Evolutionary conservation across 2,888 invertebrate species (phyloP), one percentile per base, ranked within the genome.

Genomic region (Melikaiella ostensackeni): DNA sequence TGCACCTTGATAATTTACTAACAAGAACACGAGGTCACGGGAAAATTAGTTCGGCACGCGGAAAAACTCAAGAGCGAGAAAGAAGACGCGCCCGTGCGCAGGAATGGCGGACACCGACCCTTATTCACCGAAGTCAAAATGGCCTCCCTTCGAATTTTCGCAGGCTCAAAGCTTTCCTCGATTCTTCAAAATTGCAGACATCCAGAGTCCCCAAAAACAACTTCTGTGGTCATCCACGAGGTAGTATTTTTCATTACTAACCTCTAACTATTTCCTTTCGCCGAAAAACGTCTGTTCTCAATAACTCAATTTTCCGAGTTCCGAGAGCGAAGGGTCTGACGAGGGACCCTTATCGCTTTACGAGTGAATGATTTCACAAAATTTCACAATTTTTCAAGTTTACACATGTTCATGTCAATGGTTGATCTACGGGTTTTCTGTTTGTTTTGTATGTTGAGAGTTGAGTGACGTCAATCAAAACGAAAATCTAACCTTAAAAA

Each of bases 81-180:
- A 86, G 83, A 88, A 89, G 90, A 90, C 90, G 90, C 90, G 88
- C 89, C 88, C 89, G 89, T 87, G 88, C 86, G 86, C 89, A 86
- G 86, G 88, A 90, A 90, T 90, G 90, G 89, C 89, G 86, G 87
- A 84, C 83, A 86, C 84, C 89, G 89, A 89, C 90, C 89, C 89
- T 89, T 88, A 88, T 88, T 89, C 88, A 89, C 84, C 83, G 79
- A 84, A 86, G 78, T 87, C 89, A 90, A 90, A 88, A 90, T 90
- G 90, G 90, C 90, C 79, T 87, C 89, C 89, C 90, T 90, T 85
- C 85, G 89, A 78, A 81, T 87, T 85, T 83, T 88, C 85, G 84
- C 88, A 85, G 87, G 88, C 76, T 81, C 81, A 63, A 80, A 35
- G 73, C 81, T 59, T 75, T 75, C 62, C 42, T 75, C 61, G 30